Evolutionary conservation across 2,888 invertebrate species (phyloP), one percentile per base, ranked within the genome.

Genomic region (Ennomos quercinarius): DNA sequence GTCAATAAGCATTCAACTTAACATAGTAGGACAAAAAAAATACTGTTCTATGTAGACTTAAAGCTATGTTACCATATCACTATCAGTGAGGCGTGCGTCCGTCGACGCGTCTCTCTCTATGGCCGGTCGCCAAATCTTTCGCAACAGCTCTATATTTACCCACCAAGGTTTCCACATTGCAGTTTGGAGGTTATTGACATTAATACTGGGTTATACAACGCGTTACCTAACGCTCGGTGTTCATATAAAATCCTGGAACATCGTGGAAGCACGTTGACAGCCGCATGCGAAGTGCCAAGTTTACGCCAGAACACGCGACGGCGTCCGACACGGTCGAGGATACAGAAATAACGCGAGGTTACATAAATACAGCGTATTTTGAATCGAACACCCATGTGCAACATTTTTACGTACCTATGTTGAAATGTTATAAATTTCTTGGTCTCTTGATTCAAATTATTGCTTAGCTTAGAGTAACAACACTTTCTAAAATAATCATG

Each of bases 121-220:
- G 91, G 91, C 87, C 68, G 62, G 62, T 74, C 78, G 91, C 91
- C 91, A 91, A 88, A 74, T 81, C 80, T 91, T 89, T 90, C 89
- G 86, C 84, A 90, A 90, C 78, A 65, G 73, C 72, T 83, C 85
- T 90, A 90, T 83, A 84, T 87, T 83, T 89, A 86, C 72, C 67
- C 77, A 77, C 83, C 89, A 91, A 90, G 91, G 90, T 89, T 27
- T 89, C 81, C 81, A 81, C 81, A 80, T 84, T 85, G 86, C 84
- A 86, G 84, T 91, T 90, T 88, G 86, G 85, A 76, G 91, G 91
- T 92, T 91, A 91, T 90, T 92, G 91, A 92, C 92, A 87, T 87
- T 83, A 83, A 74, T 77, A 79, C 72, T 67, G 71, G 67, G 76
- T 88, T 87, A 85, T 83, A 85, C 81, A 86, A 86, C 81, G 65